Evolutionary conservation across 1,140 invertebrate species (phyloP), one percentile per base, ranked within the genome.

Genomic region (Drosophila mayri): DNA sequence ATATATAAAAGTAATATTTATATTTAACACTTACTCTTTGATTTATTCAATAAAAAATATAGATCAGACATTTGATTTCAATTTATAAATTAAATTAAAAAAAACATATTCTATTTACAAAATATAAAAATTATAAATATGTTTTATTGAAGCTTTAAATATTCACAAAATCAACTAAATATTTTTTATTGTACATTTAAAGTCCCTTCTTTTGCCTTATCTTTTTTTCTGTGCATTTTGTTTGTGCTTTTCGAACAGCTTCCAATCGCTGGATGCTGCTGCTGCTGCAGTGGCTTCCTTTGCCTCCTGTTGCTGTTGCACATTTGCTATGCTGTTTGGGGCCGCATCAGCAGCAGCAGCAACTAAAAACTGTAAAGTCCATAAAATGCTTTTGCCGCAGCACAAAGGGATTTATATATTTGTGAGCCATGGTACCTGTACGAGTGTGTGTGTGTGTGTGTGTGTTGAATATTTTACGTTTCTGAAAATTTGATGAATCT

Each of bases 401-500:
- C 84, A 87, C 84, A 87, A 87, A 87, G 84, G 85, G 84, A 87
- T 80, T 86, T 82, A 65, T 61, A 61, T 46, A 58, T 66, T 43
- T 73, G 59, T 38, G 37, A 49, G 61, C 47, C 47, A 11, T 7
- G 28, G 12, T 35, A 70, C 63, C 66, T 66, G 46, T 43, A 46
- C 59, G 60, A 47, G 44, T 52, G 47, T 66, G 43, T 81, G 59
- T 62, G 47, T 66, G 43, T 81, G 59, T 62, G 79, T 64, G 57
- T 43, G 61, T 58, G 77, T 85, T 85, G 68, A 88, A 90, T 87
- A 87, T 87, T 87, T 87, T 84, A 87, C 80, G 84, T 88, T 88
- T 87, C 76, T 87, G 84, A 87, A 87, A 87, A 87, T 87, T 87
- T 87, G 84, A 87, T 87, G 84, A 87, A 88, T 87, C 84, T 87